Base-by-base conservation (phyloP, 2,797 vertebrate genomes). In the Propithecus deckenii region DNA sequence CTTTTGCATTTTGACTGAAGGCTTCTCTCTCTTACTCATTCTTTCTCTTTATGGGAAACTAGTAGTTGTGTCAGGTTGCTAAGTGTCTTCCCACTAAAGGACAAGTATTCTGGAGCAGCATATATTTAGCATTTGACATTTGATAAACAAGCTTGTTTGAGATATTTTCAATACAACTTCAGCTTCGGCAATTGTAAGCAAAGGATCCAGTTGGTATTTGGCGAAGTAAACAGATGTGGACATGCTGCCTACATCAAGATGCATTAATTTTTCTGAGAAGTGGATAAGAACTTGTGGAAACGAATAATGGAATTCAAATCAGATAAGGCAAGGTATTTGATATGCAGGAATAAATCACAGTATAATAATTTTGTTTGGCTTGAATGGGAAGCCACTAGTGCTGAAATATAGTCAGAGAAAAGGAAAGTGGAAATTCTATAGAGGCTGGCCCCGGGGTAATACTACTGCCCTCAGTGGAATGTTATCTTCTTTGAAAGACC, bases 301-400 rank as follows among this genome's bases (percentile, higher is more conserved):
- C 65, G 89, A 92, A 91, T 97, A 96, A 95, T 90, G 61, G 67
- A 88, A 97, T 96, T 97, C 46, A 94, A 84, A 86, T 95, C 67
- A 86, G 57, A 79, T 94, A 78, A 69, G 52, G 55, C 5, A 17
- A 95, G 69, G 48, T 63, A 86, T 50, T 86, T 96, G 78, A 61
- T 90, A 85, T 92, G 96, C 84, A 89, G 87, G 67, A 94, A 93
- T 59, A 94, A 95, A 91, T 80, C 20, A n/a, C 65, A 50, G 23
- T 41, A 12, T 87, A 80, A 89, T 55, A 93, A 80, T 61, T 94
- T 81, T 78, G 46, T 81, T 86, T 96, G 71, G 67, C 59, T 48
- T 65, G 35, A 69, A 75, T 69, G n/a, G 13, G 41, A 63, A 88
- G 35, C 35, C 28, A 2, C 81, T 90, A 25, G 74, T 30, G 30